These are phyloP conservation scores for Poeciliopsis prolifica DNA, from an alignment of 2,113 vertebrate species.

Conservation along the genomic window DNA sequence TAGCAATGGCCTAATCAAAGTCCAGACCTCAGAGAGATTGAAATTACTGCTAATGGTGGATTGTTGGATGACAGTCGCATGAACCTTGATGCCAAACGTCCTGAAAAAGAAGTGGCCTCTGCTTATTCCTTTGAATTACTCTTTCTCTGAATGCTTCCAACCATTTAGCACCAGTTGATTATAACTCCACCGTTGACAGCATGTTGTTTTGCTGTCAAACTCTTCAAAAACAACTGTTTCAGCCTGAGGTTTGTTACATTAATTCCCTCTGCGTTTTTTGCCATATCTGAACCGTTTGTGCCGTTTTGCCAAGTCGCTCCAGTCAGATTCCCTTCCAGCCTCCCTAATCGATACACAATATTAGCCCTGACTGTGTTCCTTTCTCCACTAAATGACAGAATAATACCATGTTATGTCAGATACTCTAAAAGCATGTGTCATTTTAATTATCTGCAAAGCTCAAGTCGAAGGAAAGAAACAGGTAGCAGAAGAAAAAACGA, in stretches of 20 bases:
- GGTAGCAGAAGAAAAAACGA: constrained; percentile 83
- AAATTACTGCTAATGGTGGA: too few species aligned
- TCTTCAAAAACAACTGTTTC: constrained; percentile 55
- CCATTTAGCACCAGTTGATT: constrained; percentile 39
- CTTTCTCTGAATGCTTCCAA: constrained; percentile 9
- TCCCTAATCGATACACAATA: constrained; percentile 68
- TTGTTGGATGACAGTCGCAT: too few species aligned
- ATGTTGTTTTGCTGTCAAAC: constrained; percentile 57
- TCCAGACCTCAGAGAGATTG: neutral
- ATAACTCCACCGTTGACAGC: constrained; percentile 35
- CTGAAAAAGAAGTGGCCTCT: neutral
- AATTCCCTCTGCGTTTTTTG: constrained; percentile 34
- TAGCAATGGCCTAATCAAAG: neutral
- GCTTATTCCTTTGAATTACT: constrained; percentile 24
- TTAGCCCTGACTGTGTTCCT: constrained; percentile 84
- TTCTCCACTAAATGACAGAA: constrained; percentile 82
- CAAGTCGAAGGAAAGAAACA: constrained; percentile 84
- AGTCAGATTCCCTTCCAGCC: constrained; percentile 26
- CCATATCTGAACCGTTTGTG: constrained; percentile 49
- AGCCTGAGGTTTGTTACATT: constrained; percentile 49
- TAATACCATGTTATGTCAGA: constrained; percentile 87
- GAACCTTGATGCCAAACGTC: too few species aligned
- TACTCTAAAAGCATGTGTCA: constrained; percentile 90
- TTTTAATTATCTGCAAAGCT: constrained; percentile 89
- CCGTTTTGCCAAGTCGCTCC: constrained; percentile 52